Evolutionary conservation across 2,113 vertebrate species (phyloP).

Genomic region (Chrysemys picta): DNA sequence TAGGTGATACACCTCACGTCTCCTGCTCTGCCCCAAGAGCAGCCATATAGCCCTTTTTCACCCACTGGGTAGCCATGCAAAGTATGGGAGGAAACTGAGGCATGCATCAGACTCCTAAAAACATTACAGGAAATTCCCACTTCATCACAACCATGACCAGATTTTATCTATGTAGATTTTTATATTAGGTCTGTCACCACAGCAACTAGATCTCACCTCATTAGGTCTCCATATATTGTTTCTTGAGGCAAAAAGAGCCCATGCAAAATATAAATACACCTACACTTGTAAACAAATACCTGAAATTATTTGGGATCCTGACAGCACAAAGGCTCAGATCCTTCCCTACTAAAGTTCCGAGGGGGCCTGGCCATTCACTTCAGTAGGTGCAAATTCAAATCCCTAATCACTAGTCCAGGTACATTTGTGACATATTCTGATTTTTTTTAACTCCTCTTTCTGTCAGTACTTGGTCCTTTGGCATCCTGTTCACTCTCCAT

Average conservation of each 20-base stretch:
- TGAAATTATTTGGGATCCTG: neutral
- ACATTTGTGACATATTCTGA: conserved; percentile 60
- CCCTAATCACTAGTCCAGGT: conserved; percentile 58
- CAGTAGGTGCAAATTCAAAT: conserved; percentile 41
- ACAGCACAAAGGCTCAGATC: neutral
- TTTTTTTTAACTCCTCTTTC: conserved; percentile 57
- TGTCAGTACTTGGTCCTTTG: conserved; percentile 40
- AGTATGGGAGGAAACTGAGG: neutral
- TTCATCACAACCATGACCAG: neutral
- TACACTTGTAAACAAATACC: neutral
- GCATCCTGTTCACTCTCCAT: conserved; percentile 64
- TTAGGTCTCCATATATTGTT: neutral
- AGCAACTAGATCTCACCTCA: neutral
- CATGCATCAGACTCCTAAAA: neutral
- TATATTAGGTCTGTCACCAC: neutral
- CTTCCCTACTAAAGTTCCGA: neutral
- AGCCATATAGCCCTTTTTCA: neutral
- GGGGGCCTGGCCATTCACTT: neutral
- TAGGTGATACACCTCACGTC: neutral
- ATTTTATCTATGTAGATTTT: neutral
- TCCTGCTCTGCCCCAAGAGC: neutral
- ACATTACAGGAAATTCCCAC: neutral
- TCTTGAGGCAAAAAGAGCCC: neutral
- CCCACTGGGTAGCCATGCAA: neutral
- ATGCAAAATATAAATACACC: neutral